Conservation (phyloP, 1,140 invertebrate species). For the Euura lappo region DNA sequence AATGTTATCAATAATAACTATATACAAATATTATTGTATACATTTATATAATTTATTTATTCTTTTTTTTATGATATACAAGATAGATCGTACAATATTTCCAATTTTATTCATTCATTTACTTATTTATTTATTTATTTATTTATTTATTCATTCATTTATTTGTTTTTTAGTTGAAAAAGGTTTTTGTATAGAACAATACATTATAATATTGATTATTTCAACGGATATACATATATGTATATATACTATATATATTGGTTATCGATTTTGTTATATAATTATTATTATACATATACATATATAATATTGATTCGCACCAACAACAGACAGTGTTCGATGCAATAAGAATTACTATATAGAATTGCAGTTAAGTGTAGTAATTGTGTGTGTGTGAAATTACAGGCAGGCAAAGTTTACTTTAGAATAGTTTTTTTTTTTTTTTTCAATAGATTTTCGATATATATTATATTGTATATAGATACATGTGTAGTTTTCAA, state of each 20-base stretch:
- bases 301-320: no score
- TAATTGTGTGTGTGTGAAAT: neutral
- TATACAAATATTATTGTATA: no score
- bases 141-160: conserved; percentile 16
- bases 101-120: no score
- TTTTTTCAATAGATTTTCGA: conserved; percentile 22
- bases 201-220: neutral
- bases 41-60: conserved; percentile 11
- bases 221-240: conserved; percentile 20
- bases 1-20: no score
- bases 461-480: conserved; percentile 12
- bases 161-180: conserved; percentile 41
- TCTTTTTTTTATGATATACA: conserved; percentile 44
- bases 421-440: no score
- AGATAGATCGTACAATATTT: conserved; percentile 38
- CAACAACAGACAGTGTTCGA: no score
- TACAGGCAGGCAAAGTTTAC: conserved; percentile 30
- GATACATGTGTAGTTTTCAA: neutral
- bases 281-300: conserved; percentile 24
- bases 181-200: conserved; percentile 26
- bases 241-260: neutral
- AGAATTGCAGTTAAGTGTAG: no score
- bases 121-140: no score
- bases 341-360: no score
- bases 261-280: neutral